phyloP scores from a whole-genome alignment of 2,797 vertebrate species.

The Hozukius guyotensis region DNA sequence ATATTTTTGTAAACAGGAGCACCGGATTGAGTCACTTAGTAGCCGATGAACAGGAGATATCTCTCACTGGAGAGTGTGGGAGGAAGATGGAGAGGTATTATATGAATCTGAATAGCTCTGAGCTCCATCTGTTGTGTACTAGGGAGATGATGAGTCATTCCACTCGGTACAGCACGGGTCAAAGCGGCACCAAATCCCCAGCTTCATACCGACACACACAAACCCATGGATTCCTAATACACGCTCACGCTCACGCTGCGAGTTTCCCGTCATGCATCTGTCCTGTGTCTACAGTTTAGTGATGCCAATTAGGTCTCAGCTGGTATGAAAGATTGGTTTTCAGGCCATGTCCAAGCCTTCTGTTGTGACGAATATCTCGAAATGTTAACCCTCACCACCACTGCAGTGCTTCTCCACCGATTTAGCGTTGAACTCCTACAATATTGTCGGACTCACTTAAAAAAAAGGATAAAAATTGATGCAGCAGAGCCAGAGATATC shows the following conservation, averaged over 20 bases:
- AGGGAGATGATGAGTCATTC: constrained; percentile 67
- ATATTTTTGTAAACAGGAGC: constrained; percentile 50
- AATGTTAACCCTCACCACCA: neutral
- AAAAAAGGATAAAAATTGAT: neutral
- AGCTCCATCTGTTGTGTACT: constrained; percentile 72
- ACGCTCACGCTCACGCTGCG: neutral
- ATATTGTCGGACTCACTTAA: neutral
- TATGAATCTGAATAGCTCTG: constrained; percentile 58
- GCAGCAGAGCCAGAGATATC: neutral
- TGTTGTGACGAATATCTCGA: neutral
- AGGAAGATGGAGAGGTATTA: constrained; percentile 57
- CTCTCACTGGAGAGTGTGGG: constrained; percentile 51
- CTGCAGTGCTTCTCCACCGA: neutral
- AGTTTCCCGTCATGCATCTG: constrained; percentile 34
- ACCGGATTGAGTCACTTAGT: constrained; percentile 47
- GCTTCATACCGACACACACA: constrained; percentile 15
- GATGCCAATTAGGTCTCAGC: constrained; percentile 13
- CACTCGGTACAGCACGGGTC: constrained; percentile 43
- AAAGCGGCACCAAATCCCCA: constrained; percentile 54
- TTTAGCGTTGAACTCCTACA: neutral
- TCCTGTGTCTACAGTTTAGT: constrained; percentile 24
- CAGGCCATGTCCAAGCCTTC: neutral
- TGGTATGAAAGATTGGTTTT: constrained; percentile 27
- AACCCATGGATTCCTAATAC: constrained; percentile 1
- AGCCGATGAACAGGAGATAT: constrained; percentile 28